Percentiles rank a stretch among this genome's conserved stretches.
phyloP scores from a whole-genome alignment of 2,888 invertebrate genomes.

The Cryptocheilus praepositus region DNA sequence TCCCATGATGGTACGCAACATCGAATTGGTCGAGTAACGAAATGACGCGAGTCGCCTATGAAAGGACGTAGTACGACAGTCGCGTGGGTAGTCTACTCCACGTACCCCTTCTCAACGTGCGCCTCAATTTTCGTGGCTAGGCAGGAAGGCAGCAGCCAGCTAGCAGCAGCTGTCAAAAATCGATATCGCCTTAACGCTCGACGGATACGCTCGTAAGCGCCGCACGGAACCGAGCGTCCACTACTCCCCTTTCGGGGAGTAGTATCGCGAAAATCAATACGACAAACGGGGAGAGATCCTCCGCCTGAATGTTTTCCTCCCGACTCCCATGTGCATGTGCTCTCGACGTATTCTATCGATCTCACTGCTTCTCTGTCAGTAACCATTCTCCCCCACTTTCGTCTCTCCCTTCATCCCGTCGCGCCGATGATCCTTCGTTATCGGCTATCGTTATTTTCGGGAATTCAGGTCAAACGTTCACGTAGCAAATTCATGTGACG shows the following conservation, averaged over 20 bases:
- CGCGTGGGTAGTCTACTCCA: no score
- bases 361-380: conserved; percentile 15
- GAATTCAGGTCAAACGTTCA: no score
- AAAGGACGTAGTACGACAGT: no score
- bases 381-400: conserved; percentile 25
- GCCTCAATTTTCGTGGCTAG: no score
- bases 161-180: conserved; percentile 73
- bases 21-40: no score
- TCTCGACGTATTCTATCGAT: conserved; percentile 40
- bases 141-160: neutral
- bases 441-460: conserved; percentile 5
- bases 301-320: conserved; percentile 48
- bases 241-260: conserved; percentile 32
- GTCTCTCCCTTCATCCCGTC: conserved; percentile 6
- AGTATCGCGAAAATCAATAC: conserved; percentile 65
- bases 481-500: no score
- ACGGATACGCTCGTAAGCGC: conserved; percentile 32
- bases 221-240: conserved; percentile 29
- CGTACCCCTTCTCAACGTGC: no score
- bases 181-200: conserved; percentile 65
- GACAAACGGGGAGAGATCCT: conserved; percentile 52
- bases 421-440: neutral
- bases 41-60: no score
- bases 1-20: no score
- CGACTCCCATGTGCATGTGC: conserved; percentile 10